phyloP scores from a whole-genome alignment of 2,797 vertebrate species.

The Pelodytes ibericus region DNA sequence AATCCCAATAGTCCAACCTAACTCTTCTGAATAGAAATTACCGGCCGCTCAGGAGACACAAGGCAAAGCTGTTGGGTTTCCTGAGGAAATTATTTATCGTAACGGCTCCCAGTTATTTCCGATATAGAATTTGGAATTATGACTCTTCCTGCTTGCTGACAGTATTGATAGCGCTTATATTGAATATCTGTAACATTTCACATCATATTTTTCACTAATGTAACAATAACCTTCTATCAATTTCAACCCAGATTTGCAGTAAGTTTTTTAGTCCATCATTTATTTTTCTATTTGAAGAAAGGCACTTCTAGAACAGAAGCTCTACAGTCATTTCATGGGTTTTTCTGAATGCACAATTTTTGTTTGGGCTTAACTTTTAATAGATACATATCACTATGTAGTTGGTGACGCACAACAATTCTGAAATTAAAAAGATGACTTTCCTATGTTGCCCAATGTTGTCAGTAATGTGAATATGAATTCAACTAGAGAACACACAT shows the following conservation, averaged over 20 bases:
- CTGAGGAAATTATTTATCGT: constrained; percentile 56
- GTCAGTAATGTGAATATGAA: too few relatives aligned
- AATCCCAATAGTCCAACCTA: constrained; percentile 46
- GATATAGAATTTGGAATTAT: constrained; percentile 47
- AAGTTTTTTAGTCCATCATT: background rate
- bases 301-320: background rate
- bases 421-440: too few relatives aligned
- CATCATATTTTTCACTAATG: constrained; percentile 4
- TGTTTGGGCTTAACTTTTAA: too few relatives aligned
- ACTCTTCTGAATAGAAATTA: constrained; percentile 42
- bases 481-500: too few relatives aligned
- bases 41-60: constrained; percentile 45
- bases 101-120: constrained; percentile 53
- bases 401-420: too few relatives aligned
- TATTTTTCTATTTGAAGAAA: background rate
- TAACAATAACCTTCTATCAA: constrained; percentile 32
- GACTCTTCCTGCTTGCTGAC: constrained; percentile 47
- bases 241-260: background rate
- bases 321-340: too few relatives aligned
- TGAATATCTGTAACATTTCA: constrained; percentile 36
- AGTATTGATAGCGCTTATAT: constrained; percentile 40
- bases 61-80: constrained; percentile 44
- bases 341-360: too few relatives aligned
- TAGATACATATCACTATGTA: too few relatives aligned
- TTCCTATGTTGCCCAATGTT: too few relatives aligned